Conservation (phyloP, 2,888 invertebrate genomes). For the Thera britannica region DNA sequence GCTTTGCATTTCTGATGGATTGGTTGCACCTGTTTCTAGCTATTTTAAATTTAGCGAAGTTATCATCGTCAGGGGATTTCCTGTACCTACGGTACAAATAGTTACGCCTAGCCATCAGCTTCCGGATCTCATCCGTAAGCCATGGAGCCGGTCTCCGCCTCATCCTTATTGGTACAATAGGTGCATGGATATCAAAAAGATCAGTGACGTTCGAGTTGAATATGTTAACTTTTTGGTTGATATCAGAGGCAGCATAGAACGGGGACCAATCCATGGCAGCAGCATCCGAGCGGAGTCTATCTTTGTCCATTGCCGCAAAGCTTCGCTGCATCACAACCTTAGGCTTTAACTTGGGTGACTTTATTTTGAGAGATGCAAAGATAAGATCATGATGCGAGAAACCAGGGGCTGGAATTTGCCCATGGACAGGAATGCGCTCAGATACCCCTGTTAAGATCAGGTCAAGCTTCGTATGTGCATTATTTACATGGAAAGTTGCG, state of each 20-base stretch:
- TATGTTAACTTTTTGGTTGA: constrained; percentile 1
- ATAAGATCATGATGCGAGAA: constrained; percentile 15
- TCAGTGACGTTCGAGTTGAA: neutral
- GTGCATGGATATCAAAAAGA: constrained; percentile 7
- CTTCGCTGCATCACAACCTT: constrained; percentile 10
- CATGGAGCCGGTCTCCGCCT: constrained; percentile 8
- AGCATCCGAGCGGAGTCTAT: neutral
- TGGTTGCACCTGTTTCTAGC: constrained; percentile 11
- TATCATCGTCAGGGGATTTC: neutral
- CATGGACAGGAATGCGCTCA: neutral
- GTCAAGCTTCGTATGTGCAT: neutral
- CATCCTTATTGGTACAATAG: constrained; percentile 5
- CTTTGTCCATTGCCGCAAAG: neutral
- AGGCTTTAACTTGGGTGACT: neutral
- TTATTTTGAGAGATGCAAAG: constrained; percentile 3
- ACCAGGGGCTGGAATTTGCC: constrained; percentile 6
- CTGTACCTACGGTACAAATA: neutral
- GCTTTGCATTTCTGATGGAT: constrained; percentile 4
- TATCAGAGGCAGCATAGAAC: neutral
- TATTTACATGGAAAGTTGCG: neutral
- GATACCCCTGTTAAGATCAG: neutral
- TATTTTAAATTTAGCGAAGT: neutral
- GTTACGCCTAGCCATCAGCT: constrained; percentile 6
- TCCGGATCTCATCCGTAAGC: constrained; percentile 1
- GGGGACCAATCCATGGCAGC: constrained; percentile 2